These are phyloP conservation scores for Megaceryle alcyon DNA, from an alignment of 2,797 vertebrate species.

Conservation along the genomic window DNA sequence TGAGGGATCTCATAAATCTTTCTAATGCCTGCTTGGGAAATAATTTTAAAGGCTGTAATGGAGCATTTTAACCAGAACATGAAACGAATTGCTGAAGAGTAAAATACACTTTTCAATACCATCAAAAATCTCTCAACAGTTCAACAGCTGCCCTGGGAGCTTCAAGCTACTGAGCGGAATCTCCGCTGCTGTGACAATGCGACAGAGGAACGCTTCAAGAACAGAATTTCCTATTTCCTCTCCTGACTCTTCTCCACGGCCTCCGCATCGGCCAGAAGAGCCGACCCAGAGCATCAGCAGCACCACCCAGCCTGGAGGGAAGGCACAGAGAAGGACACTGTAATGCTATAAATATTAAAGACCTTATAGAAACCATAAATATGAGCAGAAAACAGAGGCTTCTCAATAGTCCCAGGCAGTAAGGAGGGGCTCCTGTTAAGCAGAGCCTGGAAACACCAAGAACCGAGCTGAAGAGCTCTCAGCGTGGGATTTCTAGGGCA, in stretches of 20 bases:
- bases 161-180: neutral
- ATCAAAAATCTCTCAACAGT: neutral
- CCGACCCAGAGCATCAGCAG: neutral
- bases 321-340: neutral
- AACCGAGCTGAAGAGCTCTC: neutral
- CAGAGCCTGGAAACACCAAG: neutral
- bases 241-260: neutral
- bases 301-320: neutral
- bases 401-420: neutral
- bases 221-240: neutral
- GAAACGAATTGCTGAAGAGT: neutral
- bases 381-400: neutral
- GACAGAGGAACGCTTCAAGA: neutral
- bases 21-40: neutral
- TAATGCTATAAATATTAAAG: neutral
- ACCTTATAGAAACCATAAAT: neutral
- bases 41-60: neutral
- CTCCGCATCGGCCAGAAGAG: rapidly evolving
- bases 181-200: neutral
- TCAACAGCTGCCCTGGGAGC: neutral
- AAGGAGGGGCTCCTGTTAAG: neutral
- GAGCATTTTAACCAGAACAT: neutral
- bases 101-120: neutral
- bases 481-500: neutral
- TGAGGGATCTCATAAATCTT: neutral